These are phyloP conservation scores for Dendrolimus kikuchii DNA, from an alignment of 1,140 invertebrate genomes.

Conservation along the genomic window DNA sequence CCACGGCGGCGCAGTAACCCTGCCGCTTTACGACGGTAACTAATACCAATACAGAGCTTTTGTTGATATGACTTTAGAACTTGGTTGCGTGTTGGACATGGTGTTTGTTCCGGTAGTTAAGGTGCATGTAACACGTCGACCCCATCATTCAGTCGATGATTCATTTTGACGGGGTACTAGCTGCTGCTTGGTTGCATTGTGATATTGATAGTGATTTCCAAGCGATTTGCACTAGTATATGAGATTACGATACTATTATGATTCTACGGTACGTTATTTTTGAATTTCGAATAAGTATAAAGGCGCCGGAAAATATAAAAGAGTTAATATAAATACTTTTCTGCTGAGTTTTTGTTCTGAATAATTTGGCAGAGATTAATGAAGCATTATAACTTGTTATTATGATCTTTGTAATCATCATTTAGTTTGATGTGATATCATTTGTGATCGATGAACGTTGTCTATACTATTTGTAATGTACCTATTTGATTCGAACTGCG, in stretches of 20 bases:
- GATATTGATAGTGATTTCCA: conserved; percentile 7
- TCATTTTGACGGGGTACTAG: conserved; percentile 17
- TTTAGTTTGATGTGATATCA: too few species aligned
- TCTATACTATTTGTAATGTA: too few species aligned
- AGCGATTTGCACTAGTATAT: conserved; percentile 26
- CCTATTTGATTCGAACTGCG: too few species aligned
- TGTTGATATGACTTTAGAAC: conserved; percentile 18
- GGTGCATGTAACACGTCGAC: conserved; percentile 1
- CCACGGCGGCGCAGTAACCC: conserved; percentile 47
- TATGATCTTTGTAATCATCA: too few species aligned
- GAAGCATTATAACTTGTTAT: too few species aligned
- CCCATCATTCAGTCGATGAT: conserved; percentile 19
- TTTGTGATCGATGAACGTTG: too few species aligned
- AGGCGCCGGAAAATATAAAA: background rate
- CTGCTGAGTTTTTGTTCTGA: too few species aligned
- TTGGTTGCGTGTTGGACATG: conserved; percentile 20
- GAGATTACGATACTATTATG: conserved; percentile 60
- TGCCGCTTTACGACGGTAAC: conserved; percentile 24
- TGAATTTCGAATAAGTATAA: background rate
- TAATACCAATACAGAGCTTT: conserved; percentile 10
- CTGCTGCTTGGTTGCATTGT: conserved; percentile 11
- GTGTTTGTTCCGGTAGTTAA: conserved; percentile 26
- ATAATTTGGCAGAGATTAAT: background rate
- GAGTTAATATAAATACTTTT: too few species aligned
- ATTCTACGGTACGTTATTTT: conserved; percentile 43